Evolutionary conservation across 1,140 invertebrate species (phyloP), one percentile per base, ranked within the genome.

Genomic region (Drosophila tristis): DNA sequence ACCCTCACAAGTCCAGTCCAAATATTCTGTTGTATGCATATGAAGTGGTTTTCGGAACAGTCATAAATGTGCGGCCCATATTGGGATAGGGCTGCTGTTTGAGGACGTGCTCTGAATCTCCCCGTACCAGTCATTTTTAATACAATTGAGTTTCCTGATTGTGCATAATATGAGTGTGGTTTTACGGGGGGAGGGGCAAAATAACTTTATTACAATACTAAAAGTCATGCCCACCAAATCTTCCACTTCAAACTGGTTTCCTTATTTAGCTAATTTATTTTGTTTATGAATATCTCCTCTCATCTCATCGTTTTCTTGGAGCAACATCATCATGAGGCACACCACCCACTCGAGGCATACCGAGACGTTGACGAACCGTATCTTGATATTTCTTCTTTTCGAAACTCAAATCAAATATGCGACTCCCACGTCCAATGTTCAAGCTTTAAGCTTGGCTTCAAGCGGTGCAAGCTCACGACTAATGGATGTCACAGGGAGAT

Each of bases 321-420:
- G 39, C 25, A 35, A 45, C 60, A 63, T 57, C 60, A n/a, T 31
- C 49, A 56, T 66, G 29, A 64, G 55, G 44, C 23, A 45, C 20
- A 45, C 77, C 64, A 57, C 78, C 78, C 72, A 80, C 78, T 58
- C 72, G n/a, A 58, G 31, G 61, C 78, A 80, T 80, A 39, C 78
- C 78, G 70, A 74, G 78, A 75, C 78, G 56, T 39, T 80, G 78
- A 80, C 78, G 76, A 51, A 56, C 71, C 35, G 35, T 59, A 62
- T 74, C 54, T 68, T 20, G 70, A 68, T 68, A 77, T 79, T 66
- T 63, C 63, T 64, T 73, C 42, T 72, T 67, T 58, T 67, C 23
- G 31, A 35, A 35, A 35, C 3, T 13, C 35, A 26, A 49, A 49
- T 57, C 35, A 57, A 31, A 43, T 16, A 70, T 58, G 59, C 51